Evolutionary conservation across 2,888 invertebrate genomes (phyloP), one percentile per base, ranked within the genome.

Genomic region (Tuta absoluta): DNA sequence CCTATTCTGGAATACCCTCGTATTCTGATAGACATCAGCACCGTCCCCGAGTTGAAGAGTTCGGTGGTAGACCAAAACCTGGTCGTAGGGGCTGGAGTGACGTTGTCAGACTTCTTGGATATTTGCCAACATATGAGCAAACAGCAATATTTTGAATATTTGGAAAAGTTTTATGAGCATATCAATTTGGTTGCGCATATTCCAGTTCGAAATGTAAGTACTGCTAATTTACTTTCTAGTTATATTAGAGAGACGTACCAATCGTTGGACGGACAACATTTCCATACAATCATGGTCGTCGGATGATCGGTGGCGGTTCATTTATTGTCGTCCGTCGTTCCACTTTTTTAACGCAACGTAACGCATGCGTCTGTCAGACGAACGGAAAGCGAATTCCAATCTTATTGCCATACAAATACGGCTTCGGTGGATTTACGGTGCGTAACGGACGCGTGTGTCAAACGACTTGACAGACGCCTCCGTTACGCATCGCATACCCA

Each of bases 151-250:
- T 95, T 94, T 75, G 80, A 83, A 2, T 95, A 96, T 77, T 80
- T 95, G 63, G 79, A 82, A 0, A 87, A 89, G 49, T 85, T 96
- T 66, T 92, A 92, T 33, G 84, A 93, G 19, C 96, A 96, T 77
- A 81, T 96, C 67, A 94, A 94, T 72, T 79, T 95, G 63, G 93
- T 96, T 1, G 96, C 95, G 0, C 95, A 94, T 79, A 92, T 94
- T 5, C 93, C 95, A 19, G 94, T 96, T 0, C 90, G 96, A 80
- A 96, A 96, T 86, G 95, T 95, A 81, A 91, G 93, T 86, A 12
- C 14, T 4, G 28, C 0, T 33, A 19, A 14, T 2, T 1, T 56
- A 28, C 7, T 2, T 56, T 21, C 0, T n/a, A 21, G 21, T 11
- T 45, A 8, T n/a, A 3, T 5, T 14, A 12, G n/a, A n/a, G n/a